Evolutionary conservation across 1,140 invertebrate genomes (phyloP).

Genomic region (Drosophila novamexicana): DNA sequence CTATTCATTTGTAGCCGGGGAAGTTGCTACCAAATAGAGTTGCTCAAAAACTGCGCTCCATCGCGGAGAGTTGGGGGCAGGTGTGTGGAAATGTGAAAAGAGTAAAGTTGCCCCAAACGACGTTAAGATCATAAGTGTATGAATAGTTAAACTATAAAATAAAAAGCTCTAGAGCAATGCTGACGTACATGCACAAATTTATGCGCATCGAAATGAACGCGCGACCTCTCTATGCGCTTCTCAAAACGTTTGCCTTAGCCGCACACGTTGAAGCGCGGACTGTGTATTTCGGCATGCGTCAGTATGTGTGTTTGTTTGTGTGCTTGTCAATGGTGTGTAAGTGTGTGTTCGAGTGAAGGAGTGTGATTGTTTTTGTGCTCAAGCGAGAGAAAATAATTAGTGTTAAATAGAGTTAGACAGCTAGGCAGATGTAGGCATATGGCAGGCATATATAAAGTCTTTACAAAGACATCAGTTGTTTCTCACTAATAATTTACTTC

Average conservation of each 20-base stretch:
- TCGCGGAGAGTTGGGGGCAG: conserved; percentile 8
- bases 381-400: conserved; percentile 28
- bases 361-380: conserved; percentile 34
- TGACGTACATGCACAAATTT: background rate
- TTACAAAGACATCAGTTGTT: conserved; percentile 79
- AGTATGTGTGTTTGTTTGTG: conserved; percentile 12
- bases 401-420: conserved; percentile 72
- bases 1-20: conserved; percentile 83
- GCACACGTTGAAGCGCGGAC: background rate
- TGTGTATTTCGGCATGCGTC: conserved; percentile 3
- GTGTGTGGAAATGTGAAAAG: conserved; percentile 1
- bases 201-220: conserved; percentile 2
- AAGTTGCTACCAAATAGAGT: conserved; percentile 84
- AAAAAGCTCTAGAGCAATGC: background rate
- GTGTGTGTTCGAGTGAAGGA: conserved; percentile 31
- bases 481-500: conserved; percentile 66
- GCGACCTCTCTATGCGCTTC: conserved; percentile 36
- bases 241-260: conserved; percentile 15
- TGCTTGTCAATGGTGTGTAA: background rate
- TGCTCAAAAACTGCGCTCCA: conserved; percentile 73
- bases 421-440: conserved; percentile 82
- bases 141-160: conserved; percentile 2
- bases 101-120: background rate
- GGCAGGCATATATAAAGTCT: conserved; percentile 82
- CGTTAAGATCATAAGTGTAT: background rate